phyloP scores from a whole-genome alignment of 2,797 vertebrate genomes.

The Enteromius radiatus region DNA sequence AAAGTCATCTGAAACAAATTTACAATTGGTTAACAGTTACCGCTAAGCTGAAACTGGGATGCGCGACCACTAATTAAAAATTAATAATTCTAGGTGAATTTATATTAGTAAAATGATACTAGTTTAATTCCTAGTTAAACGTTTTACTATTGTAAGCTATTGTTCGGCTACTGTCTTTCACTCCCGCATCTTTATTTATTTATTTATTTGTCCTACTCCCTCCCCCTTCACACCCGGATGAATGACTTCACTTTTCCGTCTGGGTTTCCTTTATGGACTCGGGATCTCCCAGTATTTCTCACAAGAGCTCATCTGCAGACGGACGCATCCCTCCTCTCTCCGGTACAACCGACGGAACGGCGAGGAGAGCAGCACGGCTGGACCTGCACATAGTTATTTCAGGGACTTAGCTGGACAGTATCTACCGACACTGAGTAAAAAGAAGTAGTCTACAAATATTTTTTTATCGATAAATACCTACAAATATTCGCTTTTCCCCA shows the following conservation, averaged over 20 bases:
- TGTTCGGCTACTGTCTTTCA: neutral
- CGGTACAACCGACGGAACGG: conserved; percentile 31
- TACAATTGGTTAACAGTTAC: neutral
- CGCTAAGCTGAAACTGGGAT: neutral
- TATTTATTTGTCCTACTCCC: neutral
- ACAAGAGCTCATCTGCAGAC: conserved; percentile 71
- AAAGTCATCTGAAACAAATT: neutral
- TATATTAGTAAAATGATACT: neutral
- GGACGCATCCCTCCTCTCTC: conserved; percentile 54
- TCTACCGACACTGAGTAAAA: neutral
- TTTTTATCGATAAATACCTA: neutral
- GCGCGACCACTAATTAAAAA: too few species aligned
- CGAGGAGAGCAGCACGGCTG: conserved; percentile 42
- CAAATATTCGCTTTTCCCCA: neutral
- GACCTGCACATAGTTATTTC: neutral
- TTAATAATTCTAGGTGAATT: too few species aligned
- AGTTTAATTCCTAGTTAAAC: neutral
- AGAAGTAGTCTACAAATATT: neutral
- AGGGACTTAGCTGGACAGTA: neutral
- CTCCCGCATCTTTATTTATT: conserved; percentile 16
- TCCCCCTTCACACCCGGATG: conserved; percentile 83
- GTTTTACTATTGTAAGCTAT: neutral
- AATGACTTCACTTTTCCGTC: conserved; percentile 97
- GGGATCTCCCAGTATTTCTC: conserved; percentile 86
- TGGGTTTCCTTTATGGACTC: conserved; percentile 95